Conservation (phyloP, 2,888 invertebrate species). For the Lissocephala sabroskyi region DNA sequence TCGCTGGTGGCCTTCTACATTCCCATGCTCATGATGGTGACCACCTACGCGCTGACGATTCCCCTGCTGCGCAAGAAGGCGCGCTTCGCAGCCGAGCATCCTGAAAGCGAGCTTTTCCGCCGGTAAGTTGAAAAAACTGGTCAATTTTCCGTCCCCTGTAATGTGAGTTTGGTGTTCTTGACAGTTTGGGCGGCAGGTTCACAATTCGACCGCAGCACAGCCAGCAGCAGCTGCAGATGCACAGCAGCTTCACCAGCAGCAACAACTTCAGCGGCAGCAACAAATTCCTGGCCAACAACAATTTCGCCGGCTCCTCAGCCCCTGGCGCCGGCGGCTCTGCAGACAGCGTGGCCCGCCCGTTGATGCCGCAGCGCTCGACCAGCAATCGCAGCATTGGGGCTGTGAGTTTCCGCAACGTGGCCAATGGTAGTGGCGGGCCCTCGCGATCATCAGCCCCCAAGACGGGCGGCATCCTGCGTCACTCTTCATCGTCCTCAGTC, state of each 20-base stretch:
- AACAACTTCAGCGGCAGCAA: conserved; percentile 40
- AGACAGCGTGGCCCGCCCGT: conserved; percentile 22
- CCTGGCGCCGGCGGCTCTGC: conserved; percentile 10
- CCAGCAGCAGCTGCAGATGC: conserved; percentile 68
- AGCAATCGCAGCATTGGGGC: conserved; percentile 32
- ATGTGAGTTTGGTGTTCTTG: conserved; percentile 1
- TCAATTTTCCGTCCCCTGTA: not conserved
- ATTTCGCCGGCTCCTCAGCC: conserved; percentile 20
- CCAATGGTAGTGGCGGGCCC: conserved; percentile 28
- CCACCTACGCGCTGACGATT: conserved; percentile 92
- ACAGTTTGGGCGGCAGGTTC: conserved; percentile 70
- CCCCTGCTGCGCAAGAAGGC: conserved; percentile 87
- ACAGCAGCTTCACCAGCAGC: conserved; percentile 55
- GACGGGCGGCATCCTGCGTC: conserved; percentile 46
- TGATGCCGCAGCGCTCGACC: conserved; percentile 38
- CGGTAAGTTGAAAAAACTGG: conserved; percentile 52
- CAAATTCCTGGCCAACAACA: conserved; percentile 51
- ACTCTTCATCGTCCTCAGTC: conserved; percentile 49
- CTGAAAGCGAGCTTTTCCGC: conserved; percentile 76
- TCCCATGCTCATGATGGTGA: conserved; percentile 95
- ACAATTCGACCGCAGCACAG: conserved; percentile 70
- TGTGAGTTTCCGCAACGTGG: conserved; percentile 45
- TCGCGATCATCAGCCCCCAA: not conserved
- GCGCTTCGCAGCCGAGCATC: conserved; percentile 79
- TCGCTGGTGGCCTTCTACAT: conserved; percentile 95